Base-by-base conservation (phyloP, 2,797 vertebrate species). In the Synanceia verrucosa region DNA sequence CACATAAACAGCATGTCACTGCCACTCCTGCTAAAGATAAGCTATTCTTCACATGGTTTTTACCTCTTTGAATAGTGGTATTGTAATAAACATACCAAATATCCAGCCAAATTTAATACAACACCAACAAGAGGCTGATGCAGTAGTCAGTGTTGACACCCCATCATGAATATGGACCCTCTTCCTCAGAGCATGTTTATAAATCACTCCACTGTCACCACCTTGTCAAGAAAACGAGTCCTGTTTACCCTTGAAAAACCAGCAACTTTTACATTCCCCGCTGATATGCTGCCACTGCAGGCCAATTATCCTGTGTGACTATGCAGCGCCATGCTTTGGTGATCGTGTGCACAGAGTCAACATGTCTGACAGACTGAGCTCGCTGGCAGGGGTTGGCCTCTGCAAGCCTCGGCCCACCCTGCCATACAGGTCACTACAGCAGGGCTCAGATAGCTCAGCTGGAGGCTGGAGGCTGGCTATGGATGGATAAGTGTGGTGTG, bases 251-350 rank as follows among this genome's bases (percentile, higher is more conserved):
- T 94, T 94, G 91, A 92, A 92, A 77, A 91, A 83, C 65, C 74
- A 72, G 84, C 86, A 90, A 93, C 91, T 94, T 92, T 91, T 83
- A 83, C 83, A 92, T 92, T 91, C 91, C 84, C 88, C 56, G 61
- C 90, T 89, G 90, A 84, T 59, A 69, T 76, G 79, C 79, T 23
- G 62, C 86, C 73, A 82, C 79, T 56, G 76, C 58, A 33, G 76
- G 77, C 70, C 89, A 84, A 94, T 95, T 94, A 95, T 95, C 94
- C 93, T 81, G 82, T 68, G 89, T 91, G 90, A 92, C 91, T 94
- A 94, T 95, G 94, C 94, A 91, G 93, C 71, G 81, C 86, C 94
- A 94, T 93, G 94, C 91, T 83, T 88, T 84, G 85, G 88, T 91
- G 90, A 90, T 92, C 92, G 91, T 89, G 89, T 93, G 88, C 80